Evolutionary conservation across 1,140 invertebrate species (phyloP), one percentile per base, ranked within the genome.

Genomic region (Sinella curviseta): DNA sequence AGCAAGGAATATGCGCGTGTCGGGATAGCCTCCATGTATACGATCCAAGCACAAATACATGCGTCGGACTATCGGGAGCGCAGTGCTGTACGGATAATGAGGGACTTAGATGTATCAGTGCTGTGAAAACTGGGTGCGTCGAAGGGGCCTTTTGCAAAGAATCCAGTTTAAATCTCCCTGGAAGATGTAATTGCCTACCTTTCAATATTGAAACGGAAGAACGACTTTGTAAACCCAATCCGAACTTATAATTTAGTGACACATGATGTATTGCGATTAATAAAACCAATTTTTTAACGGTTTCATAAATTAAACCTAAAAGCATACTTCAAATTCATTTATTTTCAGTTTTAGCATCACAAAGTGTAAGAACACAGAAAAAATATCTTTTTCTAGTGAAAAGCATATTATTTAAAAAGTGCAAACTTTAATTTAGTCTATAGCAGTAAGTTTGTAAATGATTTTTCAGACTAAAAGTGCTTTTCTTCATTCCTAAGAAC

Each of bases 111-210:
- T 75, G 74, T 24, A 36, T 54, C 16, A 48, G 28, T 30, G 34
- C 30, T 36, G 74, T 75, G 2, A 75, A 36, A 54, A 75, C 34
- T 8, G 74, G 74, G 34, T 75, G 74, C 28, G 24, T 75, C 12
- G 34, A 36, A 28, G 74, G 74, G 12, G 74, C 74, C 4, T 75
- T 75, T 75, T 75, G 74, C 74, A 75, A 75, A 30, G 39, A 75
- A 26, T 31, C 34, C 2, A 36, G 26, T 54, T 2, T 36, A 26
- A 75, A 36, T 48, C 74, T 75, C 3, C 74, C 74, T 28, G 74
- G 74, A 12, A 36, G 74, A 14, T 75, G 74, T 48, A 17, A 8
- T 4, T 75, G 74, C 28, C 34, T 24, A 17, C 39, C 74, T 17
- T 75, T 24, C 35, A 75, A 75, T 30, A 16, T 75, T n/a, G 74